phyloP scores from a whole-genome alignment of 2,797 vertebrate genomes.

The Brachyalestes nurse region DNA sequence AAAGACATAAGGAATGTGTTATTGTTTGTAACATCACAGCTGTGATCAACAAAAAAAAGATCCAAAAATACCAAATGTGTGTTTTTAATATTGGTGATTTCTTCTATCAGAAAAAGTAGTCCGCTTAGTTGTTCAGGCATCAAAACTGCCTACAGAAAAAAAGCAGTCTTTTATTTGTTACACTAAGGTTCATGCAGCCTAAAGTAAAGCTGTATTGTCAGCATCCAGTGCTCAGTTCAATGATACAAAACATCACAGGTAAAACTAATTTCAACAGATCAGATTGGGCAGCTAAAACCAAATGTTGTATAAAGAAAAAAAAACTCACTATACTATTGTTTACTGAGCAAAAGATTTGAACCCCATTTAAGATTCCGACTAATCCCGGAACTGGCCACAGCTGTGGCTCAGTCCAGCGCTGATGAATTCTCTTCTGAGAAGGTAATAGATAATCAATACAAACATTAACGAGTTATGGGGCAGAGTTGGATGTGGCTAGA shows the following conservation, averaged over 20 bases:
- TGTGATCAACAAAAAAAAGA: not conserved
- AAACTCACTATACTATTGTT: not conserved
- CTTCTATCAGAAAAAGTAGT: no score
- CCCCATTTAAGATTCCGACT: not conserved
- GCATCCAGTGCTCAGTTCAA: not conserved
- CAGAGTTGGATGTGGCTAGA: not conserved
- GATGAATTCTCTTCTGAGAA: not conserved
- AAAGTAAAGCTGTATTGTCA: not conserved
- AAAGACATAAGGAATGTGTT: not conserved
- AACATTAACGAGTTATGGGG: constrained; percentile 4
- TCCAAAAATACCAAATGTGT: not conserved
- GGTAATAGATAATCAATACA: constrained; percentile 5
- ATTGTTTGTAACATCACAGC: not conserved
- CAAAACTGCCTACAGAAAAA: no score
- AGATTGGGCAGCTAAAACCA: not conserved
- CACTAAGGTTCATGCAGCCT: no score
- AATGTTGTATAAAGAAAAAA: not conserved
- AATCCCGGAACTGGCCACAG: not conserved
- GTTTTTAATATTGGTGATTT: not conserved
- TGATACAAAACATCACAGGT: not conserved
- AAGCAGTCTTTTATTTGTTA: no score
- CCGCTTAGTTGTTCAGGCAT: no score
- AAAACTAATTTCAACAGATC: not conserved
- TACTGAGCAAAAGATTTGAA: not conserved
- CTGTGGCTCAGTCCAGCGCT: not conserved